Base-by-base conservation (phyloP, 2,797 vertebrate species). In the Enteromius fasciolatus region DNA sequence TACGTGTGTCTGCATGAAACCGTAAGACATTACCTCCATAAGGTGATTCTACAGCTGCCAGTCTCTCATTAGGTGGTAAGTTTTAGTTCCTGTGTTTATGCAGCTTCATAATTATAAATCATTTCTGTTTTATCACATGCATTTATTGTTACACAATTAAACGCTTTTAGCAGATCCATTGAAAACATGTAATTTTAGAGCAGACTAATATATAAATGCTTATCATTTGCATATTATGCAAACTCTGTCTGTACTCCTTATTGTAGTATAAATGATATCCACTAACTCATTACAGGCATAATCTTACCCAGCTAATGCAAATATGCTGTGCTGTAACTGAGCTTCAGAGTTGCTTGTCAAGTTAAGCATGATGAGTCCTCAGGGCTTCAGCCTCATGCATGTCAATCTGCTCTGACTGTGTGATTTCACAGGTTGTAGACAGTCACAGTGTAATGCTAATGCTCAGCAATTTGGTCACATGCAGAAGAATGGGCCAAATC, bases 371-470 rank as follows among this genome's bases (percentile, higher is more conserved):
- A 44, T 18, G 17, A 52, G 3, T n/a, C 20, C 44, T 50, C 9
- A 8, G n/a, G 59, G 28, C 20, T 61, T 25, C 4, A 17, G 25
- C 31, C 31, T 75, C 20, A 48, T 81, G 25, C 36, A 61, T 33
- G 36, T 50, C 28, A 66, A 14, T 66, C 61, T 78, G 14, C 23
- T 69, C 23, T 59, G 15, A 11, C 25, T 31, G 23, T 28, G 36
- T 25, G 57, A 64, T n/a, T 64, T 54, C n/a, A 67, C 46, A 76
- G 83, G 74, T 74, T 66, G 57, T 83, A 72, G 67, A 39, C 28
- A 66, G 31, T 33, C 41, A 23, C 10, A 67, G 1, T 25, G 39
- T 74, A 31, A 76, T 31, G 70, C 39, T 33, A 63, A 61, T 54
- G 44, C 4, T 6, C 11, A 36, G 44, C 25, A n/a, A 17, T 79